A percentile compares a stretch with the other conserved stretches of the same genome.
phyloP scores from a whole-genome alignment of 1,140 invertebrate species.

The Brachystomella parvula region DNA sequence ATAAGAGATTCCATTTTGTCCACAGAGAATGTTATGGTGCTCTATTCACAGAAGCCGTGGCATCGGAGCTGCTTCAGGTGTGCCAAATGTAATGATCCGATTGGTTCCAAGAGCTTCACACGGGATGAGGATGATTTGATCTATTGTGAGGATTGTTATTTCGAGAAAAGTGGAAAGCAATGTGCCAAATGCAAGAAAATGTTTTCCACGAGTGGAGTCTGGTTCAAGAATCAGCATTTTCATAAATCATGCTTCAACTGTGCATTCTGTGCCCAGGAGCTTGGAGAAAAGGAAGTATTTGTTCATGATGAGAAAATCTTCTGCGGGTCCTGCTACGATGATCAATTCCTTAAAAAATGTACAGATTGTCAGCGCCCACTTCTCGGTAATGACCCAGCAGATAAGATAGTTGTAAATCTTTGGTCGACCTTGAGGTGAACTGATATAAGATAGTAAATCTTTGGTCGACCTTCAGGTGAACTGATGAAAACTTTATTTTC shows the following conservation, averaged over 20 bases:
- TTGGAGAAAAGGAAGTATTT: constrained; percentile 56
- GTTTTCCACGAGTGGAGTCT: constrained; percentile 11
- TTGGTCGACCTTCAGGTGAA: neutral
- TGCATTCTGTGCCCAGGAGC: constrained; percentile 81
- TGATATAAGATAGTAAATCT: neutral
- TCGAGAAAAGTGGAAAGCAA: constrained; percentile 17
- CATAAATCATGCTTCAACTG: constrained; percentile 99
- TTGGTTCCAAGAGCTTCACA: constrained; percentile 15
- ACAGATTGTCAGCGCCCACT: constrained; percentile 2
- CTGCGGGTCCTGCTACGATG: constrained; percentile 15
- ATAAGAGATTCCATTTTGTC: neutral
- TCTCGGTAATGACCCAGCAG: neutral
- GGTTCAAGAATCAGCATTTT: constrained; percentile 97
- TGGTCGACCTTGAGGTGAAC: neutral
- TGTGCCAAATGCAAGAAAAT: constrained; percentile 18
- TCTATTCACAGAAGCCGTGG: constrained; percentile 11
- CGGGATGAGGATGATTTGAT: constrained; percentile 6
- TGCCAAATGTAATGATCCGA: constrained; percentile 15
- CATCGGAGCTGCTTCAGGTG: constrained; percentile 18
- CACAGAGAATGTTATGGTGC: constrained; percentile 13
- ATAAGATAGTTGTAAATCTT: neutral
- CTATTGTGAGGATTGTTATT: constrained; percentile 23
- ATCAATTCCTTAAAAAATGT: constrained; percentile 21
- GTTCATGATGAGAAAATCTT: constrained; percentile 11
- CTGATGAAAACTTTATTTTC: too few species aligned